Percentiles rank a stretch among this genome's conserved stretches.
These are phyloP conservation scores for Drosophila serrata DNA, from an alignment of 1,140 invertebrate genomes.

Conservation along the genomic window DNA sequence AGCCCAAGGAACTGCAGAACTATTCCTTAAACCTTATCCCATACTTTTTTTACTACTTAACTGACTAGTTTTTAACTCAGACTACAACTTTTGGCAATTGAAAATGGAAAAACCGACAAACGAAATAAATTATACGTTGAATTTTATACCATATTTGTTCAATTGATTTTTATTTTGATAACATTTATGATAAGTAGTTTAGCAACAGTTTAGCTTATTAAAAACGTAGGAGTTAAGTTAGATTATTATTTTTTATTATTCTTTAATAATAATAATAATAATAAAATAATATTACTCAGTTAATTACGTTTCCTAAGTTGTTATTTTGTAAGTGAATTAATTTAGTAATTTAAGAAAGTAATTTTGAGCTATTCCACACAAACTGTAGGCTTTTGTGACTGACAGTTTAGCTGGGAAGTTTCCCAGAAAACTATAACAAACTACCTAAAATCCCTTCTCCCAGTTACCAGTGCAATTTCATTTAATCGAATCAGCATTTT, in stretches of 20 bases:
- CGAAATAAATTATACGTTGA: constrained; percentile 36
- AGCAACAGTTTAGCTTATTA: not conserved
- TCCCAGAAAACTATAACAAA: not conserved
- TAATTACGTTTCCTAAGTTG: no score
- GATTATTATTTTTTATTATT: no score
- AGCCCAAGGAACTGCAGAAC: constrained; percentile 23
- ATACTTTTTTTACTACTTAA: constrained; percentile 19
- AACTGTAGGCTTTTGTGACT: not conserved
- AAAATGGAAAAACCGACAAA: constrained; percentile 7
- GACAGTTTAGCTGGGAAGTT: constrained; percentile 9
- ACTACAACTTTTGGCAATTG: not conserved
- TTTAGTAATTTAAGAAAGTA: not conserved
- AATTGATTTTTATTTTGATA: not conserved
- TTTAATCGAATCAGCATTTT: constrained; percentile 67
- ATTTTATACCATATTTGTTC: not conserved
- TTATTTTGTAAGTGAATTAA: not conserved
- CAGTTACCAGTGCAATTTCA: constrained; percentile 36
- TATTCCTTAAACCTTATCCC: constrained; percentile 24
- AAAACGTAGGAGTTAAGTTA: not conserved
- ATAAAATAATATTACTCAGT: no score
- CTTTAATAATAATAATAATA: no score
- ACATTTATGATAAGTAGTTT: not conserved
- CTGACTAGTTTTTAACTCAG: constrained; percentile 14
- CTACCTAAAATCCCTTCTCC: not conserved
- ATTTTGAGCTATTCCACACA: not conserved